Base-by-base conservation (phyloP, 2,113 vertebrate genomes). In the Paraplagusia blochii region DNA sequence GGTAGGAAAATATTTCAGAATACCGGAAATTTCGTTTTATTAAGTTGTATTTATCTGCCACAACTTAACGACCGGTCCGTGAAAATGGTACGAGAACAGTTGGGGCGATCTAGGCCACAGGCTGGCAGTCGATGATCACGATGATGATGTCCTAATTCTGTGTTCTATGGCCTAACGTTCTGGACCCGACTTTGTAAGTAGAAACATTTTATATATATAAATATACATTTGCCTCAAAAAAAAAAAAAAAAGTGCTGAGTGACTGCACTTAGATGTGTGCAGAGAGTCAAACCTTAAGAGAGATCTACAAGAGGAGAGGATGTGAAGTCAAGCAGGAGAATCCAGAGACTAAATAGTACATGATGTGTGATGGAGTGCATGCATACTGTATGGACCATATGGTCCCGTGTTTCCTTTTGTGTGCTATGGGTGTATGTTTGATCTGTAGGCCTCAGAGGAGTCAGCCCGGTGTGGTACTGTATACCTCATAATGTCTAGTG, bases 401-500 rank as follows among this genome's bases (percentile, higher is more conserved):
- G 73, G 51, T 38, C 43, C 51, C 66, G 58, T 48, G 14, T 42
- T 51, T 57, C 9, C 38, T 11, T 55, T 11, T 48, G 48, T 36
- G 49, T 17, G 35, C 34, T 15, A 58, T 53, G 53, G 57, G 58
- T 62, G 63, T 40, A 53, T 42, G 53, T 66, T 53, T 64, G 59
- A 69, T 76, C 29, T 56, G 45, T 39, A 12, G 53, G 45, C 53
- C 55, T 58, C 65, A 46, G 53, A 75, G 58, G 53, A 62, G 15
- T 60, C 43, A 62, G 45, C 55, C 58, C 73, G 68, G 58, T 58
- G 74, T 50, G 34, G 42, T 55, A 46, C 35, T 72, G 58, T 68
- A 75, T 74, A 69, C 8, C 15, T 63, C 66, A 46, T 69, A 78
- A 82, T 68, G 65, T 45, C 52, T 63, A 65, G 53, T 71, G 72